Conservation (phyloP, 2,888 invertebrate species). For the Leptothorax acervorum region DNA sequence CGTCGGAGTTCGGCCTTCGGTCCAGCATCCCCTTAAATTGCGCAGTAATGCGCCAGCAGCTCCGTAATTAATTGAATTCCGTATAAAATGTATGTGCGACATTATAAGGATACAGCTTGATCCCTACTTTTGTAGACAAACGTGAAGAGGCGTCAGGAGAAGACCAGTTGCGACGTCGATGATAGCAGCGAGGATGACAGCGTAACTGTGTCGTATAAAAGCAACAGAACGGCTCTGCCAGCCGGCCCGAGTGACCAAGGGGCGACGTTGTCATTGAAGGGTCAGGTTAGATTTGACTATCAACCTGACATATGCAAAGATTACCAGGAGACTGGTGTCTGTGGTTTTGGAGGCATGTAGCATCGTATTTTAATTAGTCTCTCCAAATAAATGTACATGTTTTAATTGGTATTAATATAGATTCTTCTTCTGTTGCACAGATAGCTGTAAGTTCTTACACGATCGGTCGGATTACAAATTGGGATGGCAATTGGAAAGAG, state of each 20-base stretch:
- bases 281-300: too few species aligned
- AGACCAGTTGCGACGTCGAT: slow-evolving; percentile 58
- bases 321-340: slow-evolving; percentile 99
- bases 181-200: slow-evolving; percentile 86
- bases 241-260: slow-evolving; percentile 94
- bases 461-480: slow-evolving; percentile 99
- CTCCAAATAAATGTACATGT: slow-evolving; percentile 18
- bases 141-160: slow-evolving; percentile 70
- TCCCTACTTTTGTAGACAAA: slow-evolving; percentile 76
- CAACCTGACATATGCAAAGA: slow-evolving; percentile 99
- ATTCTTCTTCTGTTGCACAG: slow-evolving; percentile 85
- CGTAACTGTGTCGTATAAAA: slow-evolving; percentile 88
- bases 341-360: slow-evolving; percentile 96
- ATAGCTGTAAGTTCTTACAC: slow-evolving; percentile 99
- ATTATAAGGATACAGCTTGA: slow-evolving; percentile 80
- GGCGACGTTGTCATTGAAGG: too few species aligned
- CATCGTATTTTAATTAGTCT: neutral
- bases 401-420: slow-evolving; percentile 33
- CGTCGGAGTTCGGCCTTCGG: too few species aligned
- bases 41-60: too few species aligned
- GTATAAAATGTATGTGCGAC: too few species aligned
- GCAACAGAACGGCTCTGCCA: slow-evolving; percentile 88
- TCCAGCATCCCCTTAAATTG: too few species aligned
- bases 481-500: slow-evolving; percentile 99
- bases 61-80: too few species aligned